Evolutionary conservation across 1,140 invertebrate genomes (phyloP), one percentile per base, ranked within the genome.

Genomic region (Colletes latitarsis): DNA sequence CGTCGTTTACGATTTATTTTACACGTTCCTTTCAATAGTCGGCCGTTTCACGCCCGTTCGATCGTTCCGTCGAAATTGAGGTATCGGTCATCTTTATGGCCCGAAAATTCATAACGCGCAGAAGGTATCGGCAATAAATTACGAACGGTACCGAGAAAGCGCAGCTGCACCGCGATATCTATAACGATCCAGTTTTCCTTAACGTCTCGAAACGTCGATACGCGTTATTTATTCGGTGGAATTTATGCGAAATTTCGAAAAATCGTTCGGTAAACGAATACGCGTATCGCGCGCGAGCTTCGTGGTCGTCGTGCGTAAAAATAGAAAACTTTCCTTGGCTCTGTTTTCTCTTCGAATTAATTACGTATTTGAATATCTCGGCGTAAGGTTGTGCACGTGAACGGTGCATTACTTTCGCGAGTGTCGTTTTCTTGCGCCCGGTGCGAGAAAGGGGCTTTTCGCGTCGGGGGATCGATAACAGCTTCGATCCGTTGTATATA

Each of bases 401-500:
- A 53, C 72, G 53, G 58, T 63, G 77, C 46, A 79, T 79, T 79
- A 64, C 68, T 64, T 64, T 66, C 62, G 53, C 4, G 30, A 46
- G 12, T 14, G 15, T n/a, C 72, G 60, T 55, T 79, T 64, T 55
- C 60, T 73, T 57, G 12, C 19, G 52, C 69, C 55, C 43, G 43
- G 43, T 39, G 15, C 30, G 30, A 30, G 9, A 43, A 39, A 39
- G 49, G 14, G 14, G 5, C 4, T 30, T 8, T 15, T 49, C 62
- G 39, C 55, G 43, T 80, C 21, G 21, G 70, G 21, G 70, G 83
- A 85, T 85, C 84, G 84, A 85, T 85, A 71, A 30, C 55, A n/a
- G 17, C 72, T 85, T 85, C 84, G 84, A 85, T 85, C 83, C 83
- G 79, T 82, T 82, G 83, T 68, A 84, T 85, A 85, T 82, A 82